Evolutionary conservation across 2,888 invertebrate genomes (phyloP).

Genomic region (Dendrolimus houi): DNA sequence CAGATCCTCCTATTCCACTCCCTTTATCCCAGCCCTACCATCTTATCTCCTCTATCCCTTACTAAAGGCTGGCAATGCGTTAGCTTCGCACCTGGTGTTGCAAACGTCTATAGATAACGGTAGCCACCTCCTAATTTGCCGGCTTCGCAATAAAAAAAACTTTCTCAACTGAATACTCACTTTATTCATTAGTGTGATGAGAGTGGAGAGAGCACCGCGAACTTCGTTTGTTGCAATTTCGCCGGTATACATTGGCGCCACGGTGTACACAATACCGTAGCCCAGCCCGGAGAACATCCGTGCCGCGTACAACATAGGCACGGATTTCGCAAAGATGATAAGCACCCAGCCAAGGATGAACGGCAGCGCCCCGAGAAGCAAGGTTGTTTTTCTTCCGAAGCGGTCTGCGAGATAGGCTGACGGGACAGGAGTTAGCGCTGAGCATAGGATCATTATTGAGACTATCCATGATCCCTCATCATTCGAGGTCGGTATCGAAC

Average conservation of each 20-base stretch:
- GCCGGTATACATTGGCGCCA: slow-evolving; percentile 79
- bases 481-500: slow-evolving; percentile 63
- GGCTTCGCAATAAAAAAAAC: too few species aligned
- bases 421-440: slow-evolving; percentile 77
- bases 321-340: slow-evolving; percentile 75
- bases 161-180: slow-evolving; percentile 34
- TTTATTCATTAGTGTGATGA: slow-evolving; percentile 75
- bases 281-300: slow-evolving; percentile 80
- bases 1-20: too few species aligned
- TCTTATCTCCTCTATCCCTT: too few species aligned
- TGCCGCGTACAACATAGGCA: slow-evolving; percentile 74
- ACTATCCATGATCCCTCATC: slow-evolving; percentile 79
- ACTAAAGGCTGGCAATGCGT: too few species aligned
- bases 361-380: slow-evolving; percentile 77
- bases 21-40: too few species aligned
- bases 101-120: too few species aligned
- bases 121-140: too few species aligned
- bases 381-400: slow-evolving; percentile 81
- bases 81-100: too few species aligned
- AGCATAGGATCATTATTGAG: slow-evolving; percentile 79
- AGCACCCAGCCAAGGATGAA: slow-evolving; percentile 79
- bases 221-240: slow-evolving; percentile 79
- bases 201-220: slow-evolving; percentile 78
- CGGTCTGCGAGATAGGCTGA: slow-evolving; percentile 79
- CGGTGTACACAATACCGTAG: slow-evolving; percentile 78